phyloP scores from a whole-genome alignment of 1,140 invertebrate genomes.

The Cydia strobilella region DNA sequence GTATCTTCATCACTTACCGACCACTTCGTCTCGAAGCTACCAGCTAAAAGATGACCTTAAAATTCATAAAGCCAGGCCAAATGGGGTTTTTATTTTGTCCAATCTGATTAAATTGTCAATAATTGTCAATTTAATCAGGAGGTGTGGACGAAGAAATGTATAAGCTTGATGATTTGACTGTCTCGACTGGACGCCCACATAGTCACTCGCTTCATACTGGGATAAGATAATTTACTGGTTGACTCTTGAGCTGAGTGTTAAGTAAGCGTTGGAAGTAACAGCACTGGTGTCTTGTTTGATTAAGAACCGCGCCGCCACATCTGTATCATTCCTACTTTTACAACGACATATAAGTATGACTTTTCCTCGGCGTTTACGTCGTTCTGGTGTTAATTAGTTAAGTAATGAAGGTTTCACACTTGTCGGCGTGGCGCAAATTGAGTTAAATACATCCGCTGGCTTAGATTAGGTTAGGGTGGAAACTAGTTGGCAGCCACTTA shows the following conservation, averaged over 20 bases:
- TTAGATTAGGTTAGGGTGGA: not conserved
- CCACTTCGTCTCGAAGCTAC: not conserved
- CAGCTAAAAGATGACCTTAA: not conserved
- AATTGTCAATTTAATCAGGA: no score
- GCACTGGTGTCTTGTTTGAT: constrained; percentile 6
- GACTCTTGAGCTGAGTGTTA: not conserved
- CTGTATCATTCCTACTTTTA: not conserved
- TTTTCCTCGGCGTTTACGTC: not conserved
- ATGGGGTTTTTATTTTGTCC: no score
- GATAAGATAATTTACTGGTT: no score
- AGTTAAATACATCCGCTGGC: constrained; percentile 9
- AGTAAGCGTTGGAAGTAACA: not conserved
- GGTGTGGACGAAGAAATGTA: no score
- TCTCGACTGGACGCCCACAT: no score
- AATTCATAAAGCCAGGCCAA: no score
- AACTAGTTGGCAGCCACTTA: constrained; percentile 5
- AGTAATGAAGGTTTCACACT: constrained; percentile 20
- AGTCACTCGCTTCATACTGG: no score
- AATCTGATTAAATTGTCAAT: no score
- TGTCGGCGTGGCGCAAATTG: constrained; percentile 14
- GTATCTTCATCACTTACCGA: not conserved
- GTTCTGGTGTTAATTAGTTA: not conserved
- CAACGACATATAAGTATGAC: not conserved
- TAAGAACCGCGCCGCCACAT: constrained; percentile 9
- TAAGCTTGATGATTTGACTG: no score